Percentiles rank a stretch among this genome's conserved stretches.
phyloP scores from a whole-genome alignment of 2,113 vertebrate genomes.

The Myotis yumanensis region DNA sequence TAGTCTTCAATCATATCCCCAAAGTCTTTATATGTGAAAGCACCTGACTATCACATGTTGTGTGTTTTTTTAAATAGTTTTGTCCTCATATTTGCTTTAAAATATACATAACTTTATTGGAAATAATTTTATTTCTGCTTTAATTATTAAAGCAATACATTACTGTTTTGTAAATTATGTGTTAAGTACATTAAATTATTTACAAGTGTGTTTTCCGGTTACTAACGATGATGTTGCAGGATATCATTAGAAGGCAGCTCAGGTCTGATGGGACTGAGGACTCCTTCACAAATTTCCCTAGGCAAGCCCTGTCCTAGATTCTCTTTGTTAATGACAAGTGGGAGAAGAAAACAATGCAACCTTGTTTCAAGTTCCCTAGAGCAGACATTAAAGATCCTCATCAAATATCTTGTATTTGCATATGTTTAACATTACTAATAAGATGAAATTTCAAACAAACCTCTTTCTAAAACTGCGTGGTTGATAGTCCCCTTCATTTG shows the following conservation, averaged over 20 bases:
- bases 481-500: not conserved
- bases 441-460: not conserved
- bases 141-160: not conserved
- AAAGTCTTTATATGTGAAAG: not conserved
- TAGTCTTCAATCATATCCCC: not conserved
- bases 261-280: not conserved
- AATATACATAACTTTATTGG: not conserved
- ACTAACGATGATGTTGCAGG: not conserved
- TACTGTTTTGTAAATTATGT: not conserved
- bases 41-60: not conserved
- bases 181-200: not conserved
- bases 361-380: not conserved
- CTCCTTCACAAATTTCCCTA: not conserved
- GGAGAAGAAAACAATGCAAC: not conserved
- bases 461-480: not conserved
- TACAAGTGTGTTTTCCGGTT: conserved; percentile 3
- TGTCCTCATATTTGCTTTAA: not conserved
- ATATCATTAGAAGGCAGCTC: not conserved
- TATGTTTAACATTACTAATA: not conserved
- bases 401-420: not conserved
- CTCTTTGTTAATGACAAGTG: not conserved
- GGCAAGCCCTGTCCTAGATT: not conserved
- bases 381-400: not conserved
- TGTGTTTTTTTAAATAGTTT: not conserved
- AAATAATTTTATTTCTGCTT: conserved; percentile 22